Conservation (phyloP, 2,888 invertebrate genomes). For the Leptinotarsa rubiginosa region DNA sequence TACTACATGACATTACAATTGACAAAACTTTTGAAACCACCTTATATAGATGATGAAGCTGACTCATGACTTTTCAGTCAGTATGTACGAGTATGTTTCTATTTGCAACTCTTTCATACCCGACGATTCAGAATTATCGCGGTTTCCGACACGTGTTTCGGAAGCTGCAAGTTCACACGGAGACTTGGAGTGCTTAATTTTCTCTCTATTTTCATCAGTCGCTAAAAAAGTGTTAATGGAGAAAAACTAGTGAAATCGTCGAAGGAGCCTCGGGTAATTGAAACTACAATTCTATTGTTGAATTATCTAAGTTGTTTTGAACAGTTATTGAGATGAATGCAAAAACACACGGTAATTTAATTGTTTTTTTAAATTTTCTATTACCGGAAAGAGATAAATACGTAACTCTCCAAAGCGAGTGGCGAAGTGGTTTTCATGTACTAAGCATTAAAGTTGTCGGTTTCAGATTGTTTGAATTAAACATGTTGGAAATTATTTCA, state of each 20-base stretch:
- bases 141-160: constrained; percentile 43
- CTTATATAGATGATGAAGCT: too few species aligned
- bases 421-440: too few species aligned
- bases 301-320: background rate
- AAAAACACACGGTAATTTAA: too few species aligned
- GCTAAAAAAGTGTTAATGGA: constrained; percentile 31
- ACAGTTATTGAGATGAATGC: background rate
- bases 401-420: too few species aligned
- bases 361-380: too few species aligned
- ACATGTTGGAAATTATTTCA: too few species aligned
- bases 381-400: too few species aligned
- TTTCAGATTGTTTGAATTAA: too few species aligned
- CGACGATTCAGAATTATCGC: constrained; percentile 26
- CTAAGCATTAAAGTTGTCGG: too few species aligned
- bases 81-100: background rate
- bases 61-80: too few species aligned
- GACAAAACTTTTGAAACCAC: too few species aligned
- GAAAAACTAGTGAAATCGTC: constrained; percentile 34
- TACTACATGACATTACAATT: too few species aligned
- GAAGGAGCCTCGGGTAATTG: background rate
- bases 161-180: constrained; percentile 40
- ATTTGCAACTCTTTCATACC: background rate
- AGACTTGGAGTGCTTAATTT: constrained; percentile 39
- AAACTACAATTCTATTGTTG: background rate
- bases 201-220: constrained; percentile 26